Evolutionary conservation across 1,140 invertebrate species (phyloP).

Genomic region (Musca domestica): DNA sequence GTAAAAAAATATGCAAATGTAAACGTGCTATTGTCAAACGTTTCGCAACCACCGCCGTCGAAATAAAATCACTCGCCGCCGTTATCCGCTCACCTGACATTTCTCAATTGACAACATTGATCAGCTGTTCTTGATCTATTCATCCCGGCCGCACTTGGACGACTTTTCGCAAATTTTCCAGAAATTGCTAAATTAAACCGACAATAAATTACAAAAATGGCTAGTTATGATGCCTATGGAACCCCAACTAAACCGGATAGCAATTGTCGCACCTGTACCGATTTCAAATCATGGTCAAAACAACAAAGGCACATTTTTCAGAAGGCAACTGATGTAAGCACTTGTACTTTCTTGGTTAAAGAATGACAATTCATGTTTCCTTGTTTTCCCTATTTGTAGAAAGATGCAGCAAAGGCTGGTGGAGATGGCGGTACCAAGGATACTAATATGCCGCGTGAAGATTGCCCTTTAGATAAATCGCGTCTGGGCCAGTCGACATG

Average conservation of each 20-base stretch:
- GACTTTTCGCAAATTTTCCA: no score
- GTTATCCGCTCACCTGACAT: no score
- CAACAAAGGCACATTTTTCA: slow-evolving; percentile 58
- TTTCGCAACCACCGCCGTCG: no score
- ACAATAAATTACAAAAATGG: slow-evolving; percentile 10
- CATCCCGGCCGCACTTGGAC: no score
- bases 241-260: slow-evolving; percentile 36
- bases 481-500: slow-evolving; percentile 76
- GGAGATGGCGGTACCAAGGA: neutral
- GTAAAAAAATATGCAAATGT: no score
- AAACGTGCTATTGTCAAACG: no score
- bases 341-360: neutral
- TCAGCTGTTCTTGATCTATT: no score
- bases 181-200: no score
- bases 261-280: slow-evolving; percentile 67
- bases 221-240: slow-evolving; percentile 26
- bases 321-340: slow-evolving; percentile 43
- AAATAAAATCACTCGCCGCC: no score
- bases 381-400: neutral
- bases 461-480: slow-evolving; percentile 78
- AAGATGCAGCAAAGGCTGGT: neutral
- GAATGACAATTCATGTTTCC: no score
- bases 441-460: slow-evolving; percentile 34
- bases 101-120: neutral
- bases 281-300: slow-evolving; percentile 73